Percentiles rank a stretch among this genome's conserved stretches.
These are phyloP conservation scores for Tauraco hartlaubi DNA, from an alignment of 2,797 vertebrate genomes.

Conservation along the genomic window DNA sequence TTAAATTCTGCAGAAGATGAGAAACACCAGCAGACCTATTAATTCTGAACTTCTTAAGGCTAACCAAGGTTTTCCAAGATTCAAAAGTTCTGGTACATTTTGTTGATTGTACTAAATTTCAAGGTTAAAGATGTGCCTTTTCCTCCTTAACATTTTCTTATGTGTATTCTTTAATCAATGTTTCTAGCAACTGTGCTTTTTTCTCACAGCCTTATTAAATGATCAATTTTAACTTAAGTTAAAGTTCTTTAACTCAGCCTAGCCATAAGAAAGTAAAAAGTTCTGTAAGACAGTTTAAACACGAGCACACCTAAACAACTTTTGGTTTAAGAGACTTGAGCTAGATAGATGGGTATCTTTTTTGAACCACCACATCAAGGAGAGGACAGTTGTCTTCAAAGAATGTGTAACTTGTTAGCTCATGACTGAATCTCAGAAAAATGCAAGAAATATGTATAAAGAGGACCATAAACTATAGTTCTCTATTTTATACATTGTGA, in stretches of 20 bases:
- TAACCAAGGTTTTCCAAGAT: not conserved
- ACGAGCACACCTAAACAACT: not conserved
- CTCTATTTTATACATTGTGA: not conserved
- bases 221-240: not conserved
- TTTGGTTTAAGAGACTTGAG: not conserved
- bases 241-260: not conserved
- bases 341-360: not conserved
- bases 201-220: not conserved
- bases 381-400: not conserved
- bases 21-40: not conserved
- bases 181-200: not conserved
- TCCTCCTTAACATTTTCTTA: not conserved
- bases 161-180: rapidly evolving
- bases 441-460: not conserved
- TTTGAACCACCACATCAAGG: not conserved
- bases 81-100: not conserved
- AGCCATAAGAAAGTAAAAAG: not conserved
- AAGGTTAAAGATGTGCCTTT: not conserved
- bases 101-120: not conserved
- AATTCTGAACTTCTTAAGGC: not conserved
- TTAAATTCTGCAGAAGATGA: not conserved
- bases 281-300: not conserved
- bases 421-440: not conserved
- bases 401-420: not conserved
- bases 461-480: not conserved